Evolutionary conservation across 2,113 vertebrate species (phyloP).

Genomic region (Notechis scutatus): DNA sequence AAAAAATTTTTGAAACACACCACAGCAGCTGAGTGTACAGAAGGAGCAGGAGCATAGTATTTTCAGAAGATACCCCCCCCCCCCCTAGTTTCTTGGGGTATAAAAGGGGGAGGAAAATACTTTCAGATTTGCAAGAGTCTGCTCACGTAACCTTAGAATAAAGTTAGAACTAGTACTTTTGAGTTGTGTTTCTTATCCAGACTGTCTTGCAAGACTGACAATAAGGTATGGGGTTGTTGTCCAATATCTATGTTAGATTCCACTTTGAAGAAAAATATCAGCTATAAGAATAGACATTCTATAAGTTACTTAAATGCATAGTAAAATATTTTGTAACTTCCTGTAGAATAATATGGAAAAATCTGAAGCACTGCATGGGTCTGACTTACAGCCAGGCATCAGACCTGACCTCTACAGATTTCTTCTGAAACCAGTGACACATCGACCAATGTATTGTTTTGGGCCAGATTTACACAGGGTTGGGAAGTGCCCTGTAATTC

Average conservation of each 20-base stretch:
- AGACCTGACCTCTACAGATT: slow-evolving; percentile 16
- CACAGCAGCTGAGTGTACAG: neutral
- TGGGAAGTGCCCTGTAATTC: slow-evolving; percentile 28
- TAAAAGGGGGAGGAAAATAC: neutral
- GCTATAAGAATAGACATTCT: fast-evolving
- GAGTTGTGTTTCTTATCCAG: neutral
- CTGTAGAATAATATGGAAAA: neutral
- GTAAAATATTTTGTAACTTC: fast-evolving
- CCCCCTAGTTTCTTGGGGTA: neutral
- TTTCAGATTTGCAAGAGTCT: neutral
- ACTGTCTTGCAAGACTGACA: neutral
- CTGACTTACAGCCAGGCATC: neutral
- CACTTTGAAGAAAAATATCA: neutral
- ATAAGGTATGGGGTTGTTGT: neutral
- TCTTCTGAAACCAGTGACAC: slow-evolving; percentile 19
- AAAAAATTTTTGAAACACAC: no score
- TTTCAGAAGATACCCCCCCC: neutral
- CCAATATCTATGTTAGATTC: neutral
- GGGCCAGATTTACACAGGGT: neutral
- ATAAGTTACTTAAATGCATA: neutral
- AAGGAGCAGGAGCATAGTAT: neutral
- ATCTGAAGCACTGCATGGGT: neutral
- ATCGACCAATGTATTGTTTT: neutral
- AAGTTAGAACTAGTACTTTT: neutral
- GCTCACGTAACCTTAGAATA: neutral